These are phyloP conservation scores for Heliangelus exortis DNA, from an alignment of 2,797 vertebrate species.

Conservation along the genomic window DNA sequence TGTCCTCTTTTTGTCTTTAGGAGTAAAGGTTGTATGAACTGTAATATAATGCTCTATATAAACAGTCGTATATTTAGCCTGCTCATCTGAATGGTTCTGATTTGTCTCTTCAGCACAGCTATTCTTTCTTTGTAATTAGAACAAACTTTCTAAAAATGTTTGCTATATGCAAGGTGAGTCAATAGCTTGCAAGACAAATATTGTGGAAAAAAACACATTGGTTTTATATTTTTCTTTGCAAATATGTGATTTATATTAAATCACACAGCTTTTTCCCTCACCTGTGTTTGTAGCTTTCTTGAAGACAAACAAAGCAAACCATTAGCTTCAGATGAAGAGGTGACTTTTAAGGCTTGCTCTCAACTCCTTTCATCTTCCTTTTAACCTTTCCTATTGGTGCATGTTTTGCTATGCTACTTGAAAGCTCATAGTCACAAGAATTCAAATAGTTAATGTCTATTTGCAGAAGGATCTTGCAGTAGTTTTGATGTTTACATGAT, in stretches of 20 bases:
- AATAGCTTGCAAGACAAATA: neutral
- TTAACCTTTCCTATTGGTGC: slow-evolving; percentile 2
- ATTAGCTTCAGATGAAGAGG: neutral
- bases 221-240: neutral
- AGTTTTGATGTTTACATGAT: neutral
- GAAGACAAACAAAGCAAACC: neutral
- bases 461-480: neutral
- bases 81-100: neutral
- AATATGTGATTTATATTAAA: neutral
- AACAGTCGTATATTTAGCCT: neutral
- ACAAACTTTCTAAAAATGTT: neutral
- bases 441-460: neutral
- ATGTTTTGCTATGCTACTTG: neutral
- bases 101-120: neutral
- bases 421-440: neutral
- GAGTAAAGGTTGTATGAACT: neutral
- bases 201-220: neutral
- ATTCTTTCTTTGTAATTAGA: neutral
- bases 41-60: neutral
- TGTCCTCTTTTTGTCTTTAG: neutral
- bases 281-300: neutral
- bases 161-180: neutral
- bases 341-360: neutral
- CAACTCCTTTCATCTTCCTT: neutral
- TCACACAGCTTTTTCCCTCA: neutral